Conservation (phyloP, 2,797 vertebrate species). For the Balearica regulorum region DNA sequence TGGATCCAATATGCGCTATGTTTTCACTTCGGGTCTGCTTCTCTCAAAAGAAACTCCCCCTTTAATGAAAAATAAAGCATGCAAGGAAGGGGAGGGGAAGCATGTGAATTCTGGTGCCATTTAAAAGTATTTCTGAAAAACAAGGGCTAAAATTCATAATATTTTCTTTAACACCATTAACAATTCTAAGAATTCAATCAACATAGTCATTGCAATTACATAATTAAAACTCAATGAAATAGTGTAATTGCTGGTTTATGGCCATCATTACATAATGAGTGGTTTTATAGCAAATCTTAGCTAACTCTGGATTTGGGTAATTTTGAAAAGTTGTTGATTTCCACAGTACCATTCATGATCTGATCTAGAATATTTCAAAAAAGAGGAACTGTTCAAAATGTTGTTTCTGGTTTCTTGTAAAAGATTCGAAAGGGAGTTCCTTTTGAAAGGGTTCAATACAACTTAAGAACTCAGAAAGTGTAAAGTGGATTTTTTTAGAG, state of each 20-base stretch:
- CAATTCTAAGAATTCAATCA: neutral
- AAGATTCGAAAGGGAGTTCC: neutral
- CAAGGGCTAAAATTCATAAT: neutral
- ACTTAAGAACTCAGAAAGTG: neutral
- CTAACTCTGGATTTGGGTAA: neutral
- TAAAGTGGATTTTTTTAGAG: neutral
- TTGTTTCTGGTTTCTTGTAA: neutral
- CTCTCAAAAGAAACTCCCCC: neutral
- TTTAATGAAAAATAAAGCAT: neutral
- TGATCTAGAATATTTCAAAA: neutral
- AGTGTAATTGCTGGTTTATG: neutral
- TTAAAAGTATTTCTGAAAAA: neutral
- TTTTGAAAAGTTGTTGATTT: neutral
- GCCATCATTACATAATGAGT: neutral
- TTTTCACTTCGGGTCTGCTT: neutral
- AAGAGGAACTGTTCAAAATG: neutral
- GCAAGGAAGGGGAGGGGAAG: neutral
- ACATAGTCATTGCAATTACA: neutral
- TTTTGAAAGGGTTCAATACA: neutral
- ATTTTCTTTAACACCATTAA: constrained; percentile 12
- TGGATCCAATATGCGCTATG: neutral
- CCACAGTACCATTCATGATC: neutral
- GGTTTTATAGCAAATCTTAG: neutral
- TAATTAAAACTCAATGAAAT: constrained; percentile 8
- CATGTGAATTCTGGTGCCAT: neutral